These are phyloP conservation scores for Meta bourneti DNA, from an alignment of 2,888 invertebrate species.

Conservation along the genomic window DNA sequence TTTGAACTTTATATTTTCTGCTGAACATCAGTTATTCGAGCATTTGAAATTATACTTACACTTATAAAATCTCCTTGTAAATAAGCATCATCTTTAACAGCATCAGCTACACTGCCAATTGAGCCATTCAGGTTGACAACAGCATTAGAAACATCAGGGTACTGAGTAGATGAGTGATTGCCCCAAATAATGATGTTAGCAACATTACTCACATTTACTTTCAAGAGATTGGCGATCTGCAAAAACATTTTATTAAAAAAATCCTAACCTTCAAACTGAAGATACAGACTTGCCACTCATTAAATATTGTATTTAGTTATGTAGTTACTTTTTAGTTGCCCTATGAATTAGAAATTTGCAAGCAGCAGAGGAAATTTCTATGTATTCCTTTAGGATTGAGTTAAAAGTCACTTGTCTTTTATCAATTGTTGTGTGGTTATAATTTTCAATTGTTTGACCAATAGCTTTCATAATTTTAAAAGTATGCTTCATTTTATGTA, in stretches of 20 bases:
- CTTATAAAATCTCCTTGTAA: constrained; percentile 90
- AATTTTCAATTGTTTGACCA: too few relatives aligned
- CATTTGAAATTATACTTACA: constrained; percentile 80
- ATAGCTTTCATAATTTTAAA: too few relatives aligned
- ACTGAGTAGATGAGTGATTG: constrained; percentile 99
- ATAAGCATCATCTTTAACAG: constrained; percentile 90
- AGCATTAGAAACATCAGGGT: constrained; percentile 93
- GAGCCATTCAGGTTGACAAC: constrained; percentile 83
- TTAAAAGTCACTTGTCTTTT: not conserved
- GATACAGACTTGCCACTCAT: not conserved
- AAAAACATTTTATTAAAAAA: not conserved
- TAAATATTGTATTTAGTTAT: not conserved
- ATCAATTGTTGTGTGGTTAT: too few relatives aligned
- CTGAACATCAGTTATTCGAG: too few relatives aligned
- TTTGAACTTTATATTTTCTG: too few relatives aligned
- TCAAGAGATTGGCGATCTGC: constrained; percentile 82
- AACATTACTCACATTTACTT: constrained; percentile 86
- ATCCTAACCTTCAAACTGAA: not conserved
- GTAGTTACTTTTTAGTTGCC: not conserved
- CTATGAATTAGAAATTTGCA: not conserved
- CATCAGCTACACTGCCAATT: constrained; percentile 84
- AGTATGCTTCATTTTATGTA: too few relatives aligned
- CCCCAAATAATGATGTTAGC: constrained; percentile 99
- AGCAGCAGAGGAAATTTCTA: not conserved
- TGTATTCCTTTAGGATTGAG: too few relatives aligned